Evolutionary conservation across 2,113 vertebrate genomes (phyloP).

Genomic region (Aythya baeri): DNA sequence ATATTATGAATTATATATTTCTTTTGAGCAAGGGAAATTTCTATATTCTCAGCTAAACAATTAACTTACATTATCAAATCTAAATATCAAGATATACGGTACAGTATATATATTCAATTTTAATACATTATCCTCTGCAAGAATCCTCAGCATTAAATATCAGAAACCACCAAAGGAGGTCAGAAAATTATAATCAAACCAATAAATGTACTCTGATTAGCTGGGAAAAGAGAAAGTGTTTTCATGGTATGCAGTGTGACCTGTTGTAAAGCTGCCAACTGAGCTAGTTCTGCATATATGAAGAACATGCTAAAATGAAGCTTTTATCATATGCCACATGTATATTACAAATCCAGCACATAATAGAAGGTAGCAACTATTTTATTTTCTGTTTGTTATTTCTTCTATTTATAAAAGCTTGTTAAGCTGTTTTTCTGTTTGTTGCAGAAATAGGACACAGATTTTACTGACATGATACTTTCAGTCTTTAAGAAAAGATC

Average conservation of each 20-base stretch:
- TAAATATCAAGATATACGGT: not conserved
- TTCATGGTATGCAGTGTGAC: not conserved
- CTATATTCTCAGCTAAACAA: not conserved
- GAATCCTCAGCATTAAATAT: not conserved
- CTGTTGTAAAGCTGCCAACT: not conserved
- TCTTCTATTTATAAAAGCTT: not conserved
- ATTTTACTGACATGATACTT: not conserved
- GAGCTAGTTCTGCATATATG: not conserved
- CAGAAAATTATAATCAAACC: not conserved
- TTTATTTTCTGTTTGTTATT: not conserved
- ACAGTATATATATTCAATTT: not conserved
- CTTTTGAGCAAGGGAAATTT: not conserved
- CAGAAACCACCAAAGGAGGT: not conserved
- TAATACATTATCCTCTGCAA: not conserved
- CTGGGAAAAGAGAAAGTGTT: not conserved
- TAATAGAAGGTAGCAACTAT: not conserved
- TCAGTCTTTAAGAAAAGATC: not conserved
- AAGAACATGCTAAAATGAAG: not conserved
- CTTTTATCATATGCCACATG: not conserved
- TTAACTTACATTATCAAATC: not conserved
- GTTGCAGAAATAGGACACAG: not conserved
- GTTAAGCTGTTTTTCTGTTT: not conserved
- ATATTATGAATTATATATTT: not conserved
- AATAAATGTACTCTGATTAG: not conserved
- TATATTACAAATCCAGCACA: not conserved